phyloP scores from a whole-genome alignment of 1,140 invertebrate species.

The Zaprionus lachaisei region DNA sequence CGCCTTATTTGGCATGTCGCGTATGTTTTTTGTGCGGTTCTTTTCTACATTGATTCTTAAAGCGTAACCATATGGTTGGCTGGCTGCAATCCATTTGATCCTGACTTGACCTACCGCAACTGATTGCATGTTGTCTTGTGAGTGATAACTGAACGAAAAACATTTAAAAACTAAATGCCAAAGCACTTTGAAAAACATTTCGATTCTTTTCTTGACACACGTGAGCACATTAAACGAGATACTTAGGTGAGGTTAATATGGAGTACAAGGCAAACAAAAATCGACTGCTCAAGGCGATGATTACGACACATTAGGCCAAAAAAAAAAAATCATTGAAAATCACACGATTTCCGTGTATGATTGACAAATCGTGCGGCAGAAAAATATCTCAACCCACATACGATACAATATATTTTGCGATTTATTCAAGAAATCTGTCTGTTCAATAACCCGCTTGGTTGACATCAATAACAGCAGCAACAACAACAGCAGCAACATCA shows the following conservation, averaged over 20 bases:
- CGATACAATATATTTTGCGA: conserved; percentile 28
- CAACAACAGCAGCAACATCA: conserved; percentile 13
- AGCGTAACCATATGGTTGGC: conserved; percentile 17
- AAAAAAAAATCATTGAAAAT: conserved; percentile 28
- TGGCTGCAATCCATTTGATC: conserved; percentile 23
- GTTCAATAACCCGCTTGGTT: conserved; percentile 23
- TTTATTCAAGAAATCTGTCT: conserved; percentile 27
- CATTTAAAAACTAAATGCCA: neutral
- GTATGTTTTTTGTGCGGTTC: conserved; percentile 1
- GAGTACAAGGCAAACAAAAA: conserved; percentile 12
- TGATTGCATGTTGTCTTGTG: conserved; percentile 34
- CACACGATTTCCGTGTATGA: conserved; percentile 47
- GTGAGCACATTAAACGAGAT: neutral
- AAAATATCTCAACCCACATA: conserved; percentile 54
- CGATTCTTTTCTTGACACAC: neutral
- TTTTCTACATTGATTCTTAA: conserved; percentile 7
- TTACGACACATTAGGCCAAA: conserved; percentile 12
- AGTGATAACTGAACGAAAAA: neutral
- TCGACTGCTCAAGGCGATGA: conserved; percentile 25
- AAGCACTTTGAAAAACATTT: too few species aligned
- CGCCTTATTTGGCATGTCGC: conserved; percentile 41
- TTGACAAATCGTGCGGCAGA: conserved; percentile 48
- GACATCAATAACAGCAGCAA: conserved; percentile 32
- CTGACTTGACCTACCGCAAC: conserved; percentile 48
- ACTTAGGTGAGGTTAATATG: neutral